Evolutionary conservation across 2,113 vertebrate genomes (phyloP).

Genomic region (Eurypyga helias): DNA sequence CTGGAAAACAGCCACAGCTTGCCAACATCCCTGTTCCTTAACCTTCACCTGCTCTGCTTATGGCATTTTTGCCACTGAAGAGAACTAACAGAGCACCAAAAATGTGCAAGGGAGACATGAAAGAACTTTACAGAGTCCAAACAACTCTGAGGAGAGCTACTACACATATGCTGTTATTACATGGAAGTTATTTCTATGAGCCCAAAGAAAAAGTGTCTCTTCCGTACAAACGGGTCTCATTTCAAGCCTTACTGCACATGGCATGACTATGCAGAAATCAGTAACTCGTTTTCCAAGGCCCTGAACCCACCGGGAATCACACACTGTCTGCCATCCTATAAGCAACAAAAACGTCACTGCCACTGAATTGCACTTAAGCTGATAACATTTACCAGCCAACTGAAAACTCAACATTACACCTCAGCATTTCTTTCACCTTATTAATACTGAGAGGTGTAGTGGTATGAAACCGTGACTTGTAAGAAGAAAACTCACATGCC

Average conservation of each 20-base stretch:
- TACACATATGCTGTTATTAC: accelerated
- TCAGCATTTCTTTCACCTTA: accelerated
- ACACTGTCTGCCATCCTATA: accelerated
- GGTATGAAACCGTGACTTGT: accelerated
- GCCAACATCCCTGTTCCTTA: neutral
- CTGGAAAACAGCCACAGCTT: neutral
- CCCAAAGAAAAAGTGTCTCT: neutral
- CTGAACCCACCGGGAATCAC: neutral
- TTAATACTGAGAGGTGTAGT: accelerated
- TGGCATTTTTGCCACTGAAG: neutral
- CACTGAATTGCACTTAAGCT: accelerated
- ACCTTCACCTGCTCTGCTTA: neutral
- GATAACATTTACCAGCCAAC: accelerated
- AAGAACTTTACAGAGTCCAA: neutral
- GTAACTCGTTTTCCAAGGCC: neutral
- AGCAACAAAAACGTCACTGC: too few relatives aligned
- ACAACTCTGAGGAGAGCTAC: neutral
- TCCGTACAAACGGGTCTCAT: neutral
- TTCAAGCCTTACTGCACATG: neutral
- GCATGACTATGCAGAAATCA: conserved; percentile 16
- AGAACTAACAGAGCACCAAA: neutral
- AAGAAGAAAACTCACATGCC: accelerated
- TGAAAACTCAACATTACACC: neutral
- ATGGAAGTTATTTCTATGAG: accelerated
- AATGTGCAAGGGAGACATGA: accelerated